Evolutionary conservation across 2,113 vertebrate species (phyloP), one percentile per base, ranked within the genome.

Genomic region (Zingel zingel): DNA sequence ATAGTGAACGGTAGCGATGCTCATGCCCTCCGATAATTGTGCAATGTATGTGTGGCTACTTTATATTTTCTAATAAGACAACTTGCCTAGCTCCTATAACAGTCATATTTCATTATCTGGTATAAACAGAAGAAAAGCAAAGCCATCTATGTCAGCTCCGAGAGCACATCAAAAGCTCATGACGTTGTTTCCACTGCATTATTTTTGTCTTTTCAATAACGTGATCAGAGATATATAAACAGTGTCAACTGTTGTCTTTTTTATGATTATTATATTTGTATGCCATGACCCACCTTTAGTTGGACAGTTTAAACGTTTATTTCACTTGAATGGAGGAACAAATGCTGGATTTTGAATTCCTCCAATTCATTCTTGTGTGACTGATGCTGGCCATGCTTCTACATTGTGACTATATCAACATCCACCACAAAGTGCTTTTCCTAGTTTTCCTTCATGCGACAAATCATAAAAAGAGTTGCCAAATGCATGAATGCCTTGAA

Each of bases 401-500:
- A 73, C 88, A 93, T 93, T 90, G 89, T 91, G 77, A 92, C 64
- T 78, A 91, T 90, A 90, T 91, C 89, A 88, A 74, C 84, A 88
- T 93, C 91, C 88, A 93, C 93, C 94, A 92, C 92, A 92, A 95
- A 95, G 94, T 95, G 94, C 94, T 95, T 94, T 94, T 89, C 88
- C 92, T 84, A 81, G 74, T 93, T 92, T 91, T 80, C 86, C 88
- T 89, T 91, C 89, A 92, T 92, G 86, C 92, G 57, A 91, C 82
- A 77, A 83, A 90, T 92, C 88, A 92, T 89, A 74, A 76, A 79
- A 92, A 85, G 63, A 84, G 95, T 96, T 97, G 96, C 96, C 97
- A 97, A 97, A 97, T 98, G 98, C 97, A 98, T 97, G 97, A 96
- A 94, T 94, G 96, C 96, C 96, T 98, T 97, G 96, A 96, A 92